Conservation (phyloP, 2,113 vertebrate genomes). For the Vireo altiloquus region DNA sequence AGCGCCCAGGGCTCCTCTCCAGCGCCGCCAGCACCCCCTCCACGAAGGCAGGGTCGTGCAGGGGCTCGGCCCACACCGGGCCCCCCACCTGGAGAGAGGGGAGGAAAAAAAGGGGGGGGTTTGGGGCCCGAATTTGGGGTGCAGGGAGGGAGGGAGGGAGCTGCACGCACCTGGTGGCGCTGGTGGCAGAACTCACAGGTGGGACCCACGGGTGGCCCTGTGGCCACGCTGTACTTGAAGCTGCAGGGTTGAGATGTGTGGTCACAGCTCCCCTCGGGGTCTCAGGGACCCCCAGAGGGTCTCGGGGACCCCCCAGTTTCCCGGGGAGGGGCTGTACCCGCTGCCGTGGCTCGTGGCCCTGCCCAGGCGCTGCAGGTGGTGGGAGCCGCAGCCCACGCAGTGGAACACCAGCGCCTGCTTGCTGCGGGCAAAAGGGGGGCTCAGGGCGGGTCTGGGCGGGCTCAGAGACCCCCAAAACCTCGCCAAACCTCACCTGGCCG, state of each 20-base stretch:
- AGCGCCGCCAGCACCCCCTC: constrained; percentile 77
- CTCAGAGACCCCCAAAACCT: background rate
- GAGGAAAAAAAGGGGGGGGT: background rate
- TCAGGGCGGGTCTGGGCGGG: rapidly evolving
- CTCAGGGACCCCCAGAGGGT: background rate
- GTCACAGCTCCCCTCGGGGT: background rate
- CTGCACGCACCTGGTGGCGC: constrained; percentile 62
- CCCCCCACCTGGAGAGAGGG: constrained; percentile 76
- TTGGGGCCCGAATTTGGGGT: rapidly evolving
- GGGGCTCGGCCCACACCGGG: constrained; percentile 87
- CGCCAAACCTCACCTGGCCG: constrained; percentile 78
- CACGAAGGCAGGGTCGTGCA: constrained; percentile 82
- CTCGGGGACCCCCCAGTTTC: rapidly evolving
- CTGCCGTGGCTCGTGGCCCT: constrained; percentile 74
- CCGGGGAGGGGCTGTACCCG: rapidly evolving
- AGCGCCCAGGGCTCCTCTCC: constrained; percentile 79
- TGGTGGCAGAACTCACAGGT: constrained; percentile 87
- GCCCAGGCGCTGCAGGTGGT: constrained; percentile 86
- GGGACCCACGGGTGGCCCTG: constrained; percentile 79
- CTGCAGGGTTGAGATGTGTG: rapidly evolving
- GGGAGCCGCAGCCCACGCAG: constrained; percentile 88
- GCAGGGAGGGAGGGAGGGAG: rapidly evolving
- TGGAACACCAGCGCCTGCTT: constrained; percentile 90
- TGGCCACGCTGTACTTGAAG: constrained; percentile 47
- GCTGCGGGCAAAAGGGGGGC: constrained; percentile 20